phyloP scores from a whole-genome alignment of 1,140 invertebrate species.

The Zaprionus gabonicus region DNA sequence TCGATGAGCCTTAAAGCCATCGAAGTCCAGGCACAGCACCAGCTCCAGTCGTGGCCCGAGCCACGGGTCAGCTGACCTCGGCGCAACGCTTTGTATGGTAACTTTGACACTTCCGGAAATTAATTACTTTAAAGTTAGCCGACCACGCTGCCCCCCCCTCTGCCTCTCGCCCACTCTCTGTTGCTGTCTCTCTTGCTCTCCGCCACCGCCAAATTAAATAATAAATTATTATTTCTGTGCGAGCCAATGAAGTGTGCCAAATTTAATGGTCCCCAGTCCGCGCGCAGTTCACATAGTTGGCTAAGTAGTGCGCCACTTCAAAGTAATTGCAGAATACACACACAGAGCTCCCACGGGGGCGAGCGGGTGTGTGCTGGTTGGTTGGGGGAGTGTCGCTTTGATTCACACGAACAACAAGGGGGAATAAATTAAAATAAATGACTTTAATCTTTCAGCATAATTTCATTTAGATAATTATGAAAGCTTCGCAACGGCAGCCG shows the following conservation, averaged over 20 bases:
- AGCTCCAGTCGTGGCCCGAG: background rate
- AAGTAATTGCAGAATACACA: slow-evolving; percentile 73
- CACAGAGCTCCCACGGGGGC: background rate
- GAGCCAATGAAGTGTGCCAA: slow-evolving; percentile 79
- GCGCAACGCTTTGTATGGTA: slow-evolving; percentile 60
- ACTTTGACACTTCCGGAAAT: slow-evolving; percentile 79
- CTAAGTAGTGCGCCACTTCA: slow-evolving; percentile 71
- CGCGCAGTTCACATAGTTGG: slow-evolving; percentile 63
- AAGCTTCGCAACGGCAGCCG: slow-evolving; percentile 50
- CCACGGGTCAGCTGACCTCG: slow-evolving; percentile 34
- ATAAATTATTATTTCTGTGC: slow-evolving; percentile 79
- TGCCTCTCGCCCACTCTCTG: background rate
- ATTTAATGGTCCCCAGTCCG: slow-evolving; percentile 68
- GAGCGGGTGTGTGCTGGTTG: background rate
- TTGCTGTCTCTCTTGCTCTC: slow-evolving; percentile 10
- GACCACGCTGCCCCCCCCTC: slow-evolving; percentile 31
- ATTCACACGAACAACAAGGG: slow-evolving; percentile 59
- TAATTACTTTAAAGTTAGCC: slow-evolving; percentile 77
- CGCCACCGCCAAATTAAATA: slow-evolving; percentile 66
- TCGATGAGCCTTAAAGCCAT: slow-evolving; percentile 9
- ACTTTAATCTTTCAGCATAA: slow-evolving; percentile 74
- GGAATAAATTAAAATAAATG: slow-evolving; percentile 72
- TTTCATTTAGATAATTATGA: slow-evolving; percentile 71
- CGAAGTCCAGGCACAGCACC: slow-evolving; percentile 7
- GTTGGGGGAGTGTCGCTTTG: slow-evolving; percentile 1